phyloP scores from a whole-genome alignment of 2,797 vertebrate genomes.

The Eurystomus glaucurus region DNA sequence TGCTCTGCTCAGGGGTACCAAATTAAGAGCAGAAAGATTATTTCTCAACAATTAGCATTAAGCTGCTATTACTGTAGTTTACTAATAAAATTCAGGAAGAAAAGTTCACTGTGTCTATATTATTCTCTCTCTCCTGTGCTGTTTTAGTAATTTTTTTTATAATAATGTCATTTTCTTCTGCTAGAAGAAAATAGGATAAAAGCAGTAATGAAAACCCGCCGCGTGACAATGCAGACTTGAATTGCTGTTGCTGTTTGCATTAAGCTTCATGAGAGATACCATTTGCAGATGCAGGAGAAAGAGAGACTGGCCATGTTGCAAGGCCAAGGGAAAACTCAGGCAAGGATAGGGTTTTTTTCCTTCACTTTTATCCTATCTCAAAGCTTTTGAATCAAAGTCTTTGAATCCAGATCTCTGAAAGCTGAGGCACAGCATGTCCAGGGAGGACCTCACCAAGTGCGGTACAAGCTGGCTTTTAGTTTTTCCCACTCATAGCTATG shows the following conservation, averaged over 20 bases:
- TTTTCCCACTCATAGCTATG: accelerated
- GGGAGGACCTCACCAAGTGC: background rate
- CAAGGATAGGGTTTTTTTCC: accelerated
- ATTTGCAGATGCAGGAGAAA: background rate
- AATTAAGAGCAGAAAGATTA: background rate
- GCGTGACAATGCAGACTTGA: background rate
- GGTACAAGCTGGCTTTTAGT: accelerated
- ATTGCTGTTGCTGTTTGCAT: background rate
- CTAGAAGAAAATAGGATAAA: background rate
- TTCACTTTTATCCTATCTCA: background rate
- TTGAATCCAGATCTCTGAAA: background rate
- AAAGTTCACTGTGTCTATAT: background rate
- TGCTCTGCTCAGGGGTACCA: background rate
- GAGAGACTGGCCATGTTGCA: background rate
- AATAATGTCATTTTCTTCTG: background rate
- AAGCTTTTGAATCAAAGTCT: background rate
- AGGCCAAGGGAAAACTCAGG: background rate
- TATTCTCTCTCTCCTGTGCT: background rate
- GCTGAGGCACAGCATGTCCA: background rate
- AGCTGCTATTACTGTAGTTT: background rate
- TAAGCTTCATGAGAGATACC: background rate
- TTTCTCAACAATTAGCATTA: background rate
- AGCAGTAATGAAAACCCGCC: background rate
- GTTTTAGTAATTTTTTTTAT: background rate
- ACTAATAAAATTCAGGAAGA: background rate